Base-by-base conservation (phyloP, 2,888 invertebrate species). In the Peribatodes rhomboidaria region DNA sequence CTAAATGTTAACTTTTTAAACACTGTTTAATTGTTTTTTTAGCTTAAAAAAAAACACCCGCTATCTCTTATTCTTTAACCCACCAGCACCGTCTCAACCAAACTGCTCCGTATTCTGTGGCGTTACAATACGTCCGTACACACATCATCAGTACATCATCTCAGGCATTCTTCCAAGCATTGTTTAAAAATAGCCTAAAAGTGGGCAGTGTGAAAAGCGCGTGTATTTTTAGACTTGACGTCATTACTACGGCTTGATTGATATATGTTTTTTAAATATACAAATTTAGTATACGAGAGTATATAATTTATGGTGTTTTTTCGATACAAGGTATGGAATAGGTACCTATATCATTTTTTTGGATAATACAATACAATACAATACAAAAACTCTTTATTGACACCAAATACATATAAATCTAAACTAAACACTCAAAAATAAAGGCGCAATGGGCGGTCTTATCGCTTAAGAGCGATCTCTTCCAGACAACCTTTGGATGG, bases 131-230 rank as follows among this genome's bases (percentile, higher is more conserved):
- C 49, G 35, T 53, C 47, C 50, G 46, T 31, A 49, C 52, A 60
- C 61, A 63, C 65, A 85, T 82, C 80, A 75, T 57, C 77, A 67
- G 76, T 83, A 82, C 71, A 84, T 85, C 83, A 85, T 80, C 73
- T 75, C 77, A 27, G 27, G 27, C 27, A 69, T 80, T 80, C 83
- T 81, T 84, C 84, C 81, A 83, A 82, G 78, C 80, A 77, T 22
- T 33, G 62, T 74, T n/a, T 86, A 85, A 81, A 77, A 82, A 75
- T 84, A 83, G 83, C 63, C 27, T 20, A 44, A 55, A 54, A 53
- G 60, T 60, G 54, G 53, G 46, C 1, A 46, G 56, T 37, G 52
- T 39, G 41, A 64, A 64, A 50, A 49, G 22, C 54, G 18, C 52
- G 44, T 44, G 49, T 65, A 65, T 65, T 61, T 65, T 39, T 65